These are phyloP conservation scores for Hypothenemus hampei DNA, from an alignment of 1,140 invertebrate genomes.

Conservation along the genomic window DNA sequence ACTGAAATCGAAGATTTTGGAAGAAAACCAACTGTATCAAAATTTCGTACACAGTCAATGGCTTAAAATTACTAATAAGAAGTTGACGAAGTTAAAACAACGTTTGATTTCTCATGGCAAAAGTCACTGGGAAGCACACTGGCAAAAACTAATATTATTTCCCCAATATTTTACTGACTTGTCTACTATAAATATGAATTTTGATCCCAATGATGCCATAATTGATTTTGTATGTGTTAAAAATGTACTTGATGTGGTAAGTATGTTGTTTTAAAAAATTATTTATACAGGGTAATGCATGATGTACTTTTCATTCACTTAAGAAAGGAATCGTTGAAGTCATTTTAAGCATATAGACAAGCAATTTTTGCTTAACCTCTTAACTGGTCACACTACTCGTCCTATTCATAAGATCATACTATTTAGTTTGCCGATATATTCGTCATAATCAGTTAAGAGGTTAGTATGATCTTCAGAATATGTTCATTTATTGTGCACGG, in stretches of 20 bases:
- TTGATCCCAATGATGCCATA: conserved; percentile 28
- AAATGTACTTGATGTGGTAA: conserved; percentile 35
- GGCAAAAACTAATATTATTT: conserved; percentile 27
- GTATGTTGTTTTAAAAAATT: too few relatives aligned
- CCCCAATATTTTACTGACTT: conserved; percentile 30
- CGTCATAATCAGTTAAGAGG: too few relatives aligned
- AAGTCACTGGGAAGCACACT: conserved; percentile 24
- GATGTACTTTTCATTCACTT: too few relatives aligned
- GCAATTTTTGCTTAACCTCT: conserved; percentile 2
- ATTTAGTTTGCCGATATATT: too few relatives aligned
- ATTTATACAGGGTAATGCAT: too few relatives aligned
- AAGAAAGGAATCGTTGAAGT: too few relatives aligned
- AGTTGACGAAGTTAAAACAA: conserved; percentile 6
- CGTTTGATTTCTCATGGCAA: conserved; percentile 16
- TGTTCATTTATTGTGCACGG: too few relatives aligned
- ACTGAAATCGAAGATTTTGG: conserved; percentile 28
- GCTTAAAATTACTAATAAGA: conserved; percentile 9
- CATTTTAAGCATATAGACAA: too few relatives aligned
- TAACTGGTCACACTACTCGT: too few relatives aligned
- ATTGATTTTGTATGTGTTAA: conserved; percentile 28
- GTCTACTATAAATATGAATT: conserved; percentile 24
- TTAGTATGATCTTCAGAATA: too few relatives aligned
- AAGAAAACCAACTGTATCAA: conserved; percentile 32
- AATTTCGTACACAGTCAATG: conserved; percentile 27
- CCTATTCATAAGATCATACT: background rate